Base-by-base conservation (phyloP, 2,113 vertebrate species). In the Vicugna pacos region DNA sequence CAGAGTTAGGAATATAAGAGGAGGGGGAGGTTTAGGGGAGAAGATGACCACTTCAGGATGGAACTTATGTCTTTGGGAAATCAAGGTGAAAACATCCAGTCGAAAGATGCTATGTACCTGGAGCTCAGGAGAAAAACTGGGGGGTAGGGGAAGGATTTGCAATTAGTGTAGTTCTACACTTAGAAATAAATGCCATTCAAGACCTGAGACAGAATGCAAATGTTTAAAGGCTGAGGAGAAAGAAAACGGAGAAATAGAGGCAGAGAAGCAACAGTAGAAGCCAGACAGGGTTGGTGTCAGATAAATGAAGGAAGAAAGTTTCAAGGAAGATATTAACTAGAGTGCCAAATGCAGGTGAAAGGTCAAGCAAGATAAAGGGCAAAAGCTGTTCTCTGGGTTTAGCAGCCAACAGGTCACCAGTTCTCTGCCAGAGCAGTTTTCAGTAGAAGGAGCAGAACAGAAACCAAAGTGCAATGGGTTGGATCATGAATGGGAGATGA, bases 401-500 rank as follows among this genome's bases (percentile, higher is more conserved):
- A 84, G 58, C 28, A 26, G 58, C 42, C 42, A 62, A 60, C 56
- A 70, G 28, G 82, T 83, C 89, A n/a, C 22, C 8, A 2, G 60
- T 52, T 73, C 87, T 82, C 52, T 69, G 64, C 35, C 70, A 92
- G 70, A 50, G 48, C 13, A 15, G 48, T 62, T 83, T 79, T 76
- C 67, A 26, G 73, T 22, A 16, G 50, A 89, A 86, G 64, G 70
- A 93, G 75, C 4, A 4, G 70, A 84, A 93, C 84, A 89, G 93
- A 96, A 95, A 95, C 83, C 77, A 52, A 46, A 88, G 65, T 6
- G 48, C 83, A 91, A n/a, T 76, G 54, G 87, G 70, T 5, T 70
- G 8, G 79, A 13, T 46, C 30, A 52, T 30, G 46, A 86, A 75
- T 46, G 38, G 64, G n/a, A 85, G 52, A 70, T 3, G 26, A 96